Base-by-base conservation (phyloP, 2,113 vertebrate species). In the Phainopepla nitens region DNA sequence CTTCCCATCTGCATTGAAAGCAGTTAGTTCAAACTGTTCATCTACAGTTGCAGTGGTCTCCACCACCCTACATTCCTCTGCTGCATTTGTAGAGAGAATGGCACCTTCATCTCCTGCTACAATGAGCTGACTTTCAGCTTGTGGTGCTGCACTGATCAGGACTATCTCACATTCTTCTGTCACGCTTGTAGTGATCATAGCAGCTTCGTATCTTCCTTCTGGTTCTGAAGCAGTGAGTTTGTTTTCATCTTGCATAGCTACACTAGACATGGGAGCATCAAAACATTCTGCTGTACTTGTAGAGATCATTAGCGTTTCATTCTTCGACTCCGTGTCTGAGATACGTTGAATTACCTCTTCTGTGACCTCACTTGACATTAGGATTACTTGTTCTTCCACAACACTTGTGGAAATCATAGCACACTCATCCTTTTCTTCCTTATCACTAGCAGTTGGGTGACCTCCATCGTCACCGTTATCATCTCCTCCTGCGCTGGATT, bases 391-490 rank as follows among this genome's bases (percentile, higher is more conserved):
- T 8, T 97, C 98, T 69, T 98, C 98, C 2, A 89, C 39, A 23
- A 98, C 96, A 89, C 98, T 98, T 79, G 98, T 98, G 29, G 98
- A 98, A 86, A 98, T 98, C 89, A 98, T 97, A 13, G 97, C 96
- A 45, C 98, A 98, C 10, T 98, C 98, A 65, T 98, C 98, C 62
- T 97, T 98, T 66, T 98, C 98, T 47, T 98, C 98, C 72, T 98
- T 98, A 90, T 95, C 13, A 5, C 96, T 96, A 17, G 97, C 97
- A 69, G 97, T 83, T 22, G 92, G 92, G 9, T 94, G 96, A 35
- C 69, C 87, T 58, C 39, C 75, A 15, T 53, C 83, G 51, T 83
- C 80, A 11, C 53, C 1, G 0, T 65, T 57, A 51, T 77, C 83
- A 8, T 86, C 44, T 70, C 79, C 93, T 23, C 91, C 94, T 9